Conservation (phyloP, 1,140 invertebrate genomes). For the Caerostris extrusa region DNA sequence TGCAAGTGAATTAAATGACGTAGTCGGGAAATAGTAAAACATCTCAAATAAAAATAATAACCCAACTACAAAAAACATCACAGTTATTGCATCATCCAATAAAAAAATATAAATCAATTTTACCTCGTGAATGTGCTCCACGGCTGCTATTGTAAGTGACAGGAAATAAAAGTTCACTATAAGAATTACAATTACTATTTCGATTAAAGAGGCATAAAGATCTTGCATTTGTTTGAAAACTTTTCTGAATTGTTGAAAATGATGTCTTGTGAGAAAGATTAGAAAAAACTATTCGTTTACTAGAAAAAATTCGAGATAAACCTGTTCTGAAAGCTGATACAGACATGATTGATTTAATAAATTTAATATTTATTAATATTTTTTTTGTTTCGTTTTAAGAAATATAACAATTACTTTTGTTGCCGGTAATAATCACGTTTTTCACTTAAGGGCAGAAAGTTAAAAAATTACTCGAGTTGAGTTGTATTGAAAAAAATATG, state of each 20-base stretch:
- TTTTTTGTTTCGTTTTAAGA: not conserved
- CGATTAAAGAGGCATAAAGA: constrained; percentile 37
- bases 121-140: constrained; percentile 57
- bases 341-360: constrained; percentile 23
- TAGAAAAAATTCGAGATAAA: constrained; percentile 18
- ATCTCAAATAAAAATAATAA: not conserved
- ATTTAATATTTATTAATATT: not conserved
- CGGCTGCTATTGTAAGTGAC: constrained; percentile 28
- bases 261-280: not conserved
- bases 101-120: not conserved
- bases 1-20: not conserved
- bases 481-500: not conserved
- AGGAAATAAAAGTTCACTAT: not conserved
- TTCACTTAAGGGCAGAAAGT: not conserved
- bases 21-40: no score
- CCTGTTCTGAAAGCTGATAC: not conserved
- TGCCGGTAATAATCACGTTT: constrained; percentile 15
- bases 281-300: not conserved
- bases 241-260: constrained; percentile 14
- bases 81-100: not conserved
- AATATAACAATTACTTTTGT: not conserved
- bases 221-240: constrained; percentile 31
- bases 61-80: not conserved
- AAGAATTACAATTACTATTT: constrained; percentile 4
- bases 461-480: not conserved